phyloP scores from a whole-genome alignment of 2,797 vertebrate genomes.

The Protosalanx chinensis region DNA sequence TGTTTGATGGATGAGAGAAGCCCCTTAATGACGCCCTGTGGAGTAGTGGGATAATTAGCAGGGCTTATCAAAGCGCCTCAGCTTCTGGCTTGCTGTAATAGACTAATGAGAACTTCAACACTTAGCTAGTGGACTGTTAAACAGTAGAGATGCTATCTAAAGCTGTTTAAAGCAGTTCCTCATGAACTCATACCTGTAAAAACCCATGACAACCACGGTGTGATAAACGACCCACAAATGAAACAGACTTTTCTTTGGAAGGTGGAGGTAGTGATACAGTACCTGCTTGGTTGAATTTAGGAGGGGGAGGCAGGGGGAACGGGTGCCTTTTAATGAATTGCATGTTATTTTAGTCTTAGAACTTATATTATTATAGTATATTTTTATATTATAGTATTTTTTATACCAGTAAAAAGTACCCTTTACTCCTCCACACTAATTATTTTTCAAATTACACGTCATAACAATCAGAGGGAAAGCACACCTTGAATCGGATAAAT shows the following conservation, averaged over 20 bases:
- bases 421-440: too few relatives aligned
- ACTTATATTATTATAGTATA: too few relatives aligned
- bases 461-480: too few relatives aligned
- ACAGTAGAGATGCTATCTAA: slow-evolving; percentile 37
- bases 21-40: slow-evolving; percentile 36
- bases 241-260: too few relatives aligned
- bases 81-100: slow-evolving; percentile 38
- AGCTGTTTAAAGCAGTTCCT: not conserved
- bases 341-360: too few relatives aligned
- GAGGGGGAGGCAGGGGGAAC: too few relatives aligned
- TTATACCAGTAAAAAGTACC: too few relatives aligned
- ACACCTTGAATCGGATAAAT: not conserved
- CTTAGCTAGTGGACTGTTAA: slow-evolving; percentile 41
- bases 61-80: slow-evolving; percentile 45
- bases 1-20: slow-evolving; percentile 38
- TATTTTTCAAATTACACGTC: too few relatives aligned
- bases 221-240: not conserved
- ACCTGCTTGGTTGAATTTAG: too few relatives aligned
- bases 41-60: slow-evolving; percentile 49
- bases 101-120: slow-evolving; percentile 37
- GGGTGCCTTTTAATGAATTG: too few relatives aligned
- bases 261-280: too few relatives aligned
- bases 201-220: not conserved
- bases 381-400: too few relatives aligned
- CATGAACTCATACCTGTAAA: not conserved